A percentile compares a stretch with the other conserved stretches of the same genome.
Conservation (phyloP, 1,140 invertebrate genomes). For the Microplitis mediator region DNA sequence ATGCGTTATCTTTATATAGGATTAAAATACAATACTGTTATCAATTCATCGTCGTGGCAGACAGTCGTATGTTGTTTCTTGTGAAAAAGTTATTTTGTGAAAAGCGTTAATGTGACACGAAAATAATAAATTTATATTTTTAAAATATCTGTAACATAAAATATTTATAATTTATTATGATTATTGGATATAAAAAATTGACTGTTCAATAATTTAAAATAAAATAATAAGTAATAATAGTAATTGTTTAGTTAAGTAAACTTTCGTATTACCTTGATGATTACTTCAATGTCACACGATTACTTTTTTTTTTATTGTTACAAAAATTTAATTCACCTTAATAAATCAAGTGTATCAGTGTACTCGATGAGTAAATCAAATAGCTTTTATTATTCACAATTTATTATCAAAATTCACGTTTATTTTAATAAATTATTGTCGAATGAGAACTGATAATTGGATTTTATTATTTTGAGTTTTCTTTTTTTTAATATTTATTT, state of each 20-base stretch:
- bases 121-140: too few relatives aligned
- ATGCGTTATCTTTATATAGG: constrained; percentile 5
- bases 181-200: neutral
- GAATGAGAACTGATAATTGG: too few relatives aligned
- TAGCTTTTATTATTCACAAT: neutral
- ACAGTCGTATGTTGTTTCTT: neutral
- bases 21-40: constrained; percentile 16
- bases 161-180: too few relatives aligned
- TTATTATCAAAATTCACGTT: neutral
- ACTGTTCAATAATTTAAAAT: neutral
- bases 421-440: too few relatives aligned
- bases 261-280: constrained; percentile 5
- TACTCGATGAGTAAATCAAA: neutral
- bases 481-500: neutral
- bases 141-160: too few relatives aligned
- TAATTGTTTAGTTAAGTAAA: neutral
- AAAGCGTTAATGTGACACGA: neutral
- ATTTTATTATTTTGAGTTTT: neutral
- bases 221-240: neutral
- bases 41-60: constrained; percentile 2
- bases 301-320: neutral
- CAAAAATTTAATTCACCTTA: neutral
- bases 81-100: neutral
- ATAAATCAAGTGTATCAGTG: neutral
- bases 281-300: constrained; percentile 3